Conservation (phyloP, 2,888 invertebrate species). For the Lysandra coridon region DNA sequence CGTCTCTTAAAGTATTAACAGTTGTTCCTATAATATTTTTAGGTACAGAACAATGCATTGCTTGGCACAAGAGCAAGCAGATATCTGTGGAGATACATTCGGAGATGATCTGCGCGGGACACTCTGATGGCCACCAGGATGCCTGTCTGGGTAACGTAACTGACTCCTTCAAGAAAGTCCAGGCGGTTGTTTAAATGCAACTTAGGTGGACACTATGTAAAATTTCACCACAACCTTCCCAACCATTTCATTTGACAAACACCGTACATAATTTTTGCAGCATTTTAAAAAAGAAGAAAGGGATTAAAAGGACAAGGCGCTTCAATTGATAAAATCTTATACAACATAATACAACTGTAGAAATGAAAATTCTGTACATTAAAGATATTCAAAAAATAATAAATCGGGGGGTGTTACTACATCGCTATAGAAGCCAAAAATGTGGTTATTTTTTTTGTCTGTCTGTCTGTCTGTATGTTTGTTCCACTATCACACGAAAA, state of each 20-base stretch:
- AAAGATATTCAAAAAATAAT: too few species aligned
- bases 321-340: too few species aligned
- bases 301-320: background rate
- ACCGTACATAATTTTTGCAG: background rate
- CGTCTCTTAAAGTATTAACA: background rate
- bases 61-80: conserved; percentile 90
- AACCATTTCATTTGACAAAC: background rate
- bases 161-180: background rate
- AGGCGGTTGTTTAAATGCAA: background rate
- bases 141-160: conserved; percentile 85
- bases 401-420: too few species aligned
- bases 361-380: too few species aligned
- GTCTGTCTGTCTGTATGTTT: too few species aligned
- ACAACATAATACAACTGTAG: too few species aligned
- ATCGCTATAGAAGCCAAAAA: too few species aligned
- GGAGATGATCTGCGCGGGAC: conserved; percentile 92
- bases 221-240: background rate
- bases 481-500: too few species aligned
- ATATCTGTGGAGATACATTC: conserved; percentile 87
- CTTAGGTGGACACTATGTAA: too few species aligned
- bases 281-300: background rate
- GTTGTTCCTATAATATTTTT: conserved; percentile 35
- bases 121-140: conserved; percentile 89
- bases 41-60: conserved; percentile 87
- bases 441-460: too few species aligned